Evolutionary conservation across 2,797 vertebrate genomes (phyloP).

Genomic region (Arnoldichthys spilopterus): DNA sequence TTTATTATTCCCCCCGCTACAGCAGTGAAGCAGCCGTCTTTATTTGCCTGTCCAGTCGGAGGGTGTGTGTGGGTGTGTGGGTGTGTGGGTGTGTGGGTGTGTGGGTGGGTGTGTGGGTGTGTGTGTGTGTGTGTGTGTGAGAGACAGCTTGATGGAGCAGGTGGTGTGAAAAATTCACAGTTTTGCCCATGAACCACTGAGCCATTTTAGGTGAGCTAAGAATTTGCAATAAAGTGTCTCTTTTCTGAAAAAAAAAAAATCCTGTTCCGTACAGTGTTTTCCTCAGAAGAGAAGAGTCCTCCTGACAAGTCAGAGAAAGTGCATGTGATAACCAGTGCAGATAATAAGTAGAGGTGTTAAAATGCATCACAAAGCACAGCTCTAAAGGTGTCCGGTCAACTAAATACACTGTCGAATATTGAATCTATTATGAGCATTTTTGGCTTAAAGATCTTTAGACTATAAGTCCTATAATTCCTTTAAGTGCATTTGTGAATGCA

Average conservation of each 20-base stretch:
- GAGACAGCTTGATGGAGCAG: not conserved
- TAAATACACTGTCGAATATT: too few species aligned
- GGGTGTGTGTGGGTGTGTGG: not conserved
- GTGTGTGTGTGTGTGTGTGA: not conserved
- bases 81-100: conserved; percentile 10
- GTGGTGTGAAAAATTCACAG: conserved; percentile 5
- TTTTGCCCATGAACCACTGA: not conserved
- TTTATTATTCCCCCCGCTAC: conserved; percentile 50
- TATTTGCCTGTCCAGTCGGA: conserved; percentile 34
- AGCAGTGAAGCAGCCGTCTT: conserved; percentile 25
- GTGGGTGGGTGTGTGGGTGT: not conserved
- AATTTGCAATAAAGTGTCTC: conserved; percentile 1
- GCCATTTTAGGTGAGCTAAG: not conserved
- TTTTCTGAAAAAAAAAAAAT: not conserved
- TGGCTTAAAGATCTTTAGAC: too few species aligned
- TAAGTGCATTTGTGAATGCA: too few species aligned
- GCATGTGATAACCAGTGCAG: too few species aligned
- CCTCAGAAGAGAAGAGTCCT: not conserved
- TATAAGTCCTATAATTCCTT: too few species aligned
- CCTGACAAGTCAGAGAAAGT: too few species aligned
- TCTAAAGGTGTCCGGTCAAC: too few species aligned
- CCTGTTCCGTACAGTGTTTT: not conserved
- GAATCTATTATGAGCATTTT: too few species aligned
- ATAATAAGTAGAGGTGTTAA: too few species aligned
- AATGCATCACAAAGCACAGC: too few species aligned